Conservation (phyloP, 2,888 invertebrate species). For the Thysanoteuthis rhombus region DNA sequence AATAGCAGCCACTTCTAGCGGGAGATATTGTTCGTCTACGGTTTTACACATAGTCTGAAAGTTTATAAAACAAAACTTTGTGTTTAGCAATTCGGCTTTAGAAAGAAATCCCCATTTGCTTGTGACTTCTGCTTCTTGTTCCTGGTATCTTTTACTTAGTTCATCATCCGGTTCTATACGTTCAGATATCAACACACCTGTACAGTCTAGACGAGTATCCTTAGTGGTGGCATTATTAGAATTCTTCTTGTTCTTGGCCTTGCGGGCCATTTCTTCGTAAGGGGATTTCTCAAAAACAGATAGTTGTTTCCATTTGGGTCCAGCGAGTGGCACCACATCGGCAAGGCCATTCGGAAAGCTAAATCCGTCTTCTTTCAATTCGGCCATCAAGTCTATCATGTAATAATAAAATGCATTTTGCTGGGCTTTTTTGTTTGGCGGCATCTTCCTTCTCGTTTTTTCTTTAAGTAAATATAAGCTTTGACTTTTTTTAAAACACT, state of each 20-base stretch:
- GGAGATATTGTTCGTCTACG: slow-evolving; percentile 53
- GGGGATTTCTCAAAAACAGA: neutral
- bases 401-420: slow-evolving; percentile 59
- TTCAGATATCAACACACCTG: neutral
- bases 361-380: slow-evolving; percentile 47
- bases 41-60: slow-evolving; percentile 58
- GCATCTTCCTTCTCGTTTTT: slow-evolving; percentile 39
- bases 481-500: neutral
- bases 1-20: slow-evolving; percentile 57
- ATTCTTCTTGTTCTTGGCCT: neutral
- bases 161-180: neutral
- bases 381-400: slow-evolving; percentile 55
- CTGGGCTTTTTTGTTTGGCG: slow-evolving; percentile 48
- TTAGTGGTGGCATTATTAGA: neutral
- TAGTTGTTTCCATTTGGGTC: slow-evolving; percentile 54
- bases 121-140: neutral
- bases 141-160: neutral
- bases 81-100: slow-evolving; percentile 46
- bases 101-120: neutral
- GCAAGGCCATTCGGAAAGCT: slow-evolving; percentile 53
- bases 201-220: slow-evolving; percentile 43
- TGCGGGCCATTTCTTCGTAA: neutral
- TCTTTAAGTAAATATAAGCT: neutral
- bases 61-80: slow-evolving; percentile 54
- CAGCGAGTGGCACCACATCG: slow-evolving; percentile 57